Evolutionary conservation across 2,888 invertebrate species (phyloP), one percentile per base, ranked within the genome.

Genomic region (Minunthozetes semirufus): DNA sequence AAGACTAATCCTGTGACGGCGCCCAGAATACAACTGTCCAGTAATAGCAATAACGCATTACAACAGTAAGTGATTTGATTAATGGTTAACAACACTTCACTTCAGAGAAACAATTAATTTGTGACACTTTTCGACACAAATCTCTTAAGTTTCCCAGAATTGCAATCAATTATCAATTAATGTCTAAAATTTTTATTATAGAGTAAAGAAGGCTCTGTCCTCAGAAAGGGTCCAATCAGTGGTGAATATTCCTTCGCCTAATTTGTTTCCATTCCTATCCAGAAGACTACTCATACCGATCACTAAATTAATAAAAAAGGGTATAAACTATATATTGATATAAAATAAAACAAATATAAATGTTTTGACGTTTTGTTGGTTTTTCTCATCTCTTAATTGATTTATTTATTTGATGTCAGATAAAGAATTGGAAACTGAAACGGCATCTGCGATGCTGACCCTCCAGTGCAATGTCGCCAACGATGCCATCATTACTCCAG

Each of bases 391-490:
- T 53, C 6, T 19, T 13, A 19, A 53, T 59, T 59, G 13, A 19
- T 59, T 59, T 27, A 15, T 27, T 59, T 25, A 19, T 22, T 19
- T 42, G 53, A 50, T 75, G 63, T 66, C 33, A 79, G 79, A 80
- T 76, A 76, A 79, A 68, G 93, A 92, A 78, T 85, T 86, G 50
- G 93, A 92, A 78, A 85, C 86, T 46, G 86, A 86, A 79, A 86
- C 86, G 0, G 93, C 93, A 0, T 90, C 92, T 27, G 92, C 92
- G 0, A 93, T 93, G 88, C 86, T 93, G 78, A 91, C 91, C 77
- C 88, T 93, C 81, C 93, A 84, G 92, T 76, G 88, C 88, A 77
- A 88, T 89, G 78, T 84, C 87, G 77, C 84, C 80, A 63, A 63
- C 25, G 66, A 61, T 11, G 50, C 13, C 17, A 48, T 22, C 11